Conservation (phyloP, 2,113 vertebrate species). For the Onychostruthus taczanowskii region DNA sequence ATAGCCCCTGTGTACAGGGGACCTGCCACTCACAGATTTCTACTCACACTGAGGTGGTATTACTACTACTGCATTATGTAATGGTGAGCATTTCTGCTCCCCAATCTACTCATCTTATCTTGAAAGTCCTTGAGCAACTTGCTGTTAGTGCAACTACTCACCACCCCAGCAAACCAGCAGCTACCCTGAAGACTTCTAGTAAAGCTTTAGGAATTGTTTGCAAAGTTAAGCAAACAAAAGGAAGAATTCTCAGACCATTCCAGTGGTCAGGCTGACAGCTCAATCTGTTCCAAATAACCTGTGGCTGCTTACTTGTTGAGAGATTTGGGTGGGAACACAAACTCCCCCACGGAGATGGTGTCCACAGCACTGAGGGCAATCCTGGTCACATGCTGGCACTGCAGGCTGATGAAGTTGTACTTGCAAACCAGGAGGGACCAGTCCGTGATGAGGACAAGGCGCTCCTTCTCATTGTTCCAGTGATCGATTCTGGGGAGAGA, state of each 20-base stretch:
- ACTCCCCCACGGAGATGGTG: slow-evolving; percentile 90
- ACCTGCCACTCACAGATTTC: not conserved
- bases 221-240: not conserved
- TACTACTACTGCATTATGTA: not conserved
- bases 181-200: not conserved
- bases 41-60: rapidly evolving
- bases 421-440: slow-evolving; percentile 93
- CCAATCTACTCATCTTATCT: not conserved
- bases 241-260: not conserved
- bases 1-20: rapidly evolving
- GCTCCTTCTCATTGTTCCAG: slow-evolving; percentile 97
- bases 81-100: not conserved
- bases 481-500: slow-evolving; percentile 84
- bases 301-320: slow-evolving; percentile 84
- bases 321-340: slow-evolving; percentile 93
- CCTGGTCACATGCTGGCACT: slow-evolving; percentile 91
- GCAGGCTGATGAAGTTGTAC: slow-evolving; percentile 94
- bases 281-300: rapidly evolving
- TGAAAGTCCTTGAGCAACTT: not conserved
- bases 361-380: slow-evolving; percentile 86
- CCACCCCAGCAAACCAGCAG: not conserved
- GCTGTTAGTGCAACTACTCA: rapidly evolving
- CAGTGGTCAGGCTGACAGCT: not conserved
- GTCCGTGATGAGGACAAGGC: slow-evolving; percentile 90
- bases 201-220: not conserved